Evolutionary conservation across 2,113 vertebrate genomes (phyloP).

Genomic region (Heterotis niloticus): DNA sequence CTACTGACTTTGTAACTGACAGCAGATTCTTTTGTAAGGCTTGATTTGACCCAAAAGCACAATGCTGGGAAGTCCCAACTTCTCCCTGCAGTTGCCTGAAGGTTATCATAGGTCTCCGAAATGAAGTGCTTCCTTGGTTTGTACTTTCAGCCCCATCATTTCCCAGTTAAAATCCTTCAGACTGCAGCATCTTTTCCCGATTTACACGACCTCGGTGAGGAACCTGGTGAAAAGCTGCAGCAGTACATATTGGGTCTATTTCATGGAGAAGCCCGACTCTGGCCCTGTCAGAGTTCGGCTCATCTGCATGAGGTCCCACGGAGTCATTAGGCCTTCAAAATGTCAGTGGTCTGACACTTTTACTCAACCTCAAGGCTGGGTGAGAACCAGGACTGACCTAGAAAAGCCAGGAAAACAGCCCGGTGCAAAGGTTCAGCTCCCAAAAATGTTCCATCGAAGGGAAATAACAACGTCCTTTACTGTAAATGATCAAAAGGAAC

Average conservation of each 20-base stretch:
- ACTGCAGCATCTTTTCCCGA: neutral
- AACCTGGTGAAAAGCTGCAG: neutral
- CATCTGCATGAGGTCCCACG: neutral
- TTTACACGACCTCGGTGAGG: neutral
- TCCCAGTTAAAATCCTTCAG: neutral
- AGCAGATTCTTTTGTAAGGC: neutral
- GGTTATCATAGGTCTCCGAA: neutral
- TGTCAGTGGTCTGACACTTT: neutral
- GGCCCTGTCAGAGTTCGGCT: neutral
- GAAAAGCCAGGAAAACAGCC: neutral
- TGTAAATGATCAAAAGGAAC: too few species aligned
- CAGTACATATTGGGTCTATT: neutral
- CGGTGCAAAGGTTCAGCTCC: neutral
- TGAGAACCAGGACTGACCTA: neutral
- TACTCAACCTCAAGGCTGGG: too few species aligned
- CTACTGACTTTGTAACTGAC: neutral
- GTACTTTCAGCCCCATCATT: too few species aligned
- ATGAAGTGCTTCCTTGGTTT: neutral
- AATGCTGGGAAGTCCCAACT: neutral
- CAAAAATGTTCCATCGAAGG: too few species aligned
- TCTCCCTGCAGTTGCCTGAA: neutral
- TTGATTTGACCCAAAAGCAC: neutral
- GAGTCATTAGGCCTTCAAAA: slow-evolving; percentile 24
- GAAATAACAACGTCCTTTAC: too few species aligned
- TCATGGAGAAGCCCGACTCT: neutral